These are phyloP conservation scores for Micropoecilia bifurca DNA, from an alignment of 2,797 vertebrate species.

Conservation along the genomic window DNA sequence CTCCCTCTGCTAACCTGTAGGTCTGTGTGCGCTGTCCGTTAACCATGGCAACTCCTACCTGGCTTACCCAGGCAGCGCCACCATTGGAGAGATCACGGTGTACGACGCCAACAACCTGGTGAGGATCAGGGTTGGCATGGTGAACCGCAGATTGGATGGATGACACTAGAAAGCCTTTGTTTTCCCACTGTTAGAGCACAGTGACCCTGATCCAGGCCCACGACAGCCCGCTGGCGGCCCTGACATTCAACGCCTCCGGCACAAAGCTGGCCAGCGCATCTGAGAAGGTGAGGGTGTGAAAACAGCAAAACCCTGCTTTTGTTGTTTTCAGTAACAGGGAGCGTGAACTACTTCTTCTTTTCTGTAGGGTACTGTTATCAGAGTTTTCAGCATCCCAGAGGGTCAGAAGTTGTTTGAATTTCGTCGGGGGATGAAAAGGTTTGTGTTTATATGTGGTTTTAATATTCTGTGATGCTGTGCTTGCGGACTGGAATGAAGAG, in stretches of 20 bases:
- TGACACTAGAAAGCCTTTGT: constrained; percentile 24
- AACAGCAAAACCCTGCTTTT: neutral
- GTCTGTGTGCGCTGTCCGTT: constrained; percentile 93
- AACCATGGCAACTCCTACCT: constrained; percentile 94
- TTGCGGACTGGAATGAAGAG: neutral
- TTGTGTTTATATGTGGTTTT: constrained; percentile 25
- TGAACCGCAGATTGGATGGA: neutral
- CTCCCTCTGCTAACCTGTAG: constrained; percentile 63
- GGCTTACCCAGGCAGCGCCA: constrained; percentile 91
- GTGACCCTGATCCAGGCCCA: constrained; percentile 91
- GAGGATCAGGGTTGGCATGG: constrained; percentile 52
- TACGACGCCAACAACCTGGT: constrained; percentile 94
- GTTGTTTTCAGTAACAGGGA: neutral
- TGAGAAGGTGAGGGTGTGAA: constrained; percentile 82
- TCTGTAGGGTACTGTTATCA: constrained; percentile 91
- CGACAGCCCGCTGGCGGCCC: constrained; percentile 89
- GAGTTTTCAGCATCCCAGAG: constrained; percentile 91
- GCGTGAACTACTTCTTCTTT: constrained; percentile 29
- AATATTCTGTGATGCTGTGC: neutral
- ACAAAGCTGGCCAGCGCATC: constrained; percentile 92
- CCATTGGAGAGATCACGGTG: constrained; percentile 89
- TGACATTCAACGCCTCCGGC: constrained; percentile 88
- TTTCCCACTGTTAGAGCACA: constrained; percentile 79
- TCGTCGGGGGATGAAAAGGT: constrained; percentile 96
- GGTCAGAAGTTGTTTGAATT: constrained; percentile 93